Conservation (phyloP, 2,888 invertebrate genomes). For the Polydrusus cervinus region DNA sequence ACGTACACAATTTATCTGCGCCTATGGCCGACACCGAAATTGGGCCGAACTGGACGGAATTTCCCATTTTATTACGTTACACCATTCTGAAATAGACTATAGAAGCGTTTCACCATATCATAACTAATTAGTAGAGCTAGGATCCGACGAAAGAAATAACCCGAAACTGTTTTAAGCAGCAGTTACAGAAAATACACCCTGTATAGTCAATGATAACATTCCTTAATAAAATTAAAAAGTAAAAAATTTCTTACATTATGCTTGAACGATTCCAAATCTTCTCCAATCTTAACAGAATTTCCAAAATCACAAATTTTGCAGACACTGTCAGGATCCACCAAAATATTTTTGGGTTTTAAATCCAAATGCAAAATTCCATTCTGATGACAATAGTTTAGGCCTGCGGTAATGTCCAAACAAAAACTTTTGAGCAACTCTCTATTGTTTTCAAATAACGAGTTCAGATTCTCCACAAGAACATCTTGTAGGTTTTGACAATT, state of each 20-base stretch:
- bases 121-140: no score
- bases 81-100: no score
- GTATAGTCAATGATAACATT: no score
- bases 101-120: no score
- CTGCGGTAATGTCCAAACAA: conserved; percentile 63
- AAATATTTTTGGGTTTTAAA: conserved; percentile 68
- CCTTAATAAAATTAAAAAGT: no score
- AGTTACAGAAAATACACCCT: no score
- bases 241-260: conserved; percentile 55
- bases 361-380: conserved; percentile 67
- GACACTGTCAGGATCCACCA: conserved; percentile 57
- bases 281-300: conserved; percentile 61
- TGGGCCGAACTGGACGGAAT: no score
- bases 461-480: conserved; percentile 54
- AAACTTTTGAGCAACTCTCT: conserved; percentile 51
- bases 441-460: conserved; percentile 19
- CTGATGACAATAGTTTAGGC: conserved; percentile 65
- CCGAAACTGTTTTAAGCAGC: no score
- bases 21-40: no score
- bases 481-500: conserved; percentile 62
- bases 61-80: no score
- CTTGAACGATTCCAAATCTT: conserved; percentile 46
- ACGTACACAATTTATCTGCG: no score
- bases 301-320: conserved; percentile 70
- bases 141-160: no score